These are phyloP conservation scores for Lasius fuliginosus DNA, from an alignment of 2,888 invertebrate species.

Conservation along the genomic window DNA sequence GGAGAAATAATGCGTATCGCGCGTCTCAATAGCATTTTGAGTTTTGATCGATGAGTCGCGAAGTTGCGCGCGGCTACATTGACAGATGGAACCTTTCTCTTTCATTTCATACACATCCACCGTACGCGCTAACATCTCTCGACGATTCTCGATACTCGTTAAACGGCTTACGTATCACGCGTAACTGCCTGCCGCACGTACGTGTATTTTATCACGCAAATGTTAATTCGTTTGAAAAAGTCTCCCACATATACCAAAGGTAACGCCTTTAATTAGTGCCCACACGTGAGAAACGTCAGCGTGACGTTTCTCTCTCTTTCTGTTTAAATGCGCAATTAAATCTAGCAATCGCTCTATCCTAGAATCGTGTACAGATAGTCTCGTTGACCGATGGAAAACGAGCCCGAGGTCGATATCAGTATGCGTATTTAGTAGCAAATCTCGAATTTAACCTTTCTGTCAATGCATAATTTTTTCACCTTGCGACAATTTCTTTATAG, in stretches of 20 bases:
- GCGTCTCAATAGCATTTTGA: not conserved
- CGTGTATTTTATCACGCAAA: constrained; percentile 44
- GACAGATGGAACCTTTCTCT: constrained; percentile 37
- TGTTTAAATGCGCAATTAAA: not conserved
- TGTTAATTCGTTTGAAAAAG: constrained; percentile 43
- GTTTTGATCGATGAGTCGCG: constrained; percentile 15
- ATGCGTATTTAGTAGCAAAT: not conserved
- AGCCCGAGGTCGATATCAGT: not conserved
- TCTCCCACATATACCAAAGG: constrained; percentile 40
- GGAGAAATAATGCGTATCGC: not conserved
- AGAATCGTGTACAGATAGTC: not conserved
- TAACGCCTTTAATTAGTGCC: constrained; percentile 34
- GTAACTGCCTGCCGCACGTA: not conserved
- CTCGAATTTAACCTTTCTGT: not conserved
- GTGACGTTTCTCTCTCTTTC: constrained; percentile 70
- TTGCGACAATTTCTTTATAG: too few species aligned
- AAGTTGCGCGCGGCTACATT: constrained; percentile 25
- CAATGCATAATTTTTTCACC: too few species aligned
- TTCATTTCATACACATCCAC: constrained; percentile 25
- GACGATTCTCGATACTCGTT: constrained; percentile 28
- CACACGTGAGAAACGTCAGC: constrained; percentile 76
- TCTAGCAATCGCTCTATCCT: not conserved
- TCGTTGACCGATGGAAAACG: not conserved
- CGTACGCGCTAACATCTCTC: constrained; percentile 13
- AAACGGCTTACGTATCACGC: constrained; percentile 38